Base-by-base conservation (phyloP, 92 coral and sea anemone species). In the Paragorgia papillata region DNA sequence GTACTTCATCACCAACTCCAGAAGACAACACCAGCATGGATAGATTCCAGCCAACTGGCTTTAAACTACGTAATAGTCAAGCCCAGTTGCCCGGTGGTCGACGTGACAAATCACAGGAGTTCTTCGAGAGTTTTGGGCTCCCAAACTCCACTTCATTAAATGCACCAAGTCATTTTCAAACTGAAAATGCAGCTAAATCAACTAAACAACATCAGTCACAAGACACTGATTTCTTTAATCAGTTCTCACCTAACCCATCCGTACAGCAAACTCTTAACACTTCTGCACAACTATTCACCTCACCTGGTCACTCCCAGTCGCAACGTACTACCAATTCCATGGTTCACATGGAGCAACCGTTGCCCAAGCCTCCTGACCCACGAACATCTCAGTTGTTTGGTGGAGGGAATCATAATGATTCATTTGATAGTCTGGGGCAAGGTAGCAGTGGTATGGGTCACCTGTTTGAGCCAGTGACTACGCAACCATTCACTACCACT, bases 121-220 rank as follows among this genome's bases (percentile, higher is more conserved):
- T 68, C 15, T 49, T 68, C 24, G 75, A 68, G 26, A 68, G 58
- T 30, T 68, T 44, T 66, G 73, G 73, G 21, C 51, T 24, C 9
- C 0, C 55, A 0, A 24, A 1, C 8, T 21, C 73, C 33, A 56
- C 2, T 3, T 28, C 62, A 56, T 56, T 15, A 15, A 46, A 7
- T 15, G 2, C 15, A 15, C 53, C n/a, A 7, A 37, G 43, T 37
- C n/a, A n/a, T n/a, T n/a, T n/a, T n/a, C n/a, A n/a, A n/a, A 37
- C 4, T 4, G 6, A 37, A 37, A 37, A 37, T 37, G 43, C 43
- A 4, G 43, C 43, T 37, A 37, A 4, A n/a, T n/a, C 53, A 46
- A 46, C 53, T 4, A 46, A n/a, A 7, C 9, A 46, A 15, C 53
- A 46, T 9, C 53, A 46, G 2, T 46, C n/a, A 7, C 7, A 9